Evolutionary conservation across 2,113 vertebrate genomes (phyloP), one percentile per base, ranked within the genome.

Genomic region (Lampris megalopsis): DNA sequence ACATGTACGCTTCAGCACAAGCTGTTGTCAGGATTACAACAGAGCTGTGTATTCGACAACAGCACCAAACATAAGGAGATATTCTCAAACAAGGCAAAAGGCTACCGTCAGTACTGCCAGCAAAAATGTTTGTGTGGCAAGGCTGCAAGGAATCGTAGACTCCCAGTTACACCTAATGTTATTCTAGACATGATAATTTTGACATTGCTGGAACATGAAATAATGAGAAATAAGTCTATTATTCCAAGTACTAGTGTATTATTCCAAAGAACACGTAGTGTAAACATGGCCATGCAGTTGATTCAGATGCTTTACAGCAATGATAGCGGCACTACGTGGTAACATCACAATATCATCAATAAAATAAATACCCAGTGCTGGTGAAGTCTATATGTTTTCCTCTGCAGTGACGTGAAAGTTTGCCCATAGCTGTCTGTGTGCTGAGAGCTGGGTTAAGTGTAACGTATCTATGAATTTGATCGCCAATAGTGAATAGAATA

Each of bases 61-160:
- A 24, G 24, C 24, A 24, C 24, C 72, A 73, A 80, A 64, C 68
- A 85, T 70, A 77, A 6, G 6, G n/a, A 38, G 52, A 71, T 63
- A 11, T 13, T 37, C 24, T 24, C 62, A 61, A 73, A 84, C 79
- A 62, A 47, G 4, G 3, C 72, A 62, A 80, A 63, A 85, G 83
- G 84, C 48, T 85, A 62, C 53, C 86, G 66, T 87, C 72, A 91
- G 88, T 85, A 83, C 64, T 73, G 43, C 49, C 24, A 77, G 80
- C 70, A 77, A 73, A 68, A 86, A 86, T 83, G 74, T 54, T 71
- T 65, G 37, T 68, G 65, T 9, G 73, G 47, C 24, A 43, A 71
- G 53, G 72, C 77, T 75, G 81, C 36, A 73, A 52, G 48, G 71
- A 77, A 36, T 11, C 41, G 40, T 1, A 45, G 43, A 7, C 4